Percentiles rank a stretch among this genome's conserved stretches.
These are phyloP conservation scores for Podargus strigoides DNA, from an alignment of 2,797 vertebrate genomes.

Conservation along the genomic window DNA sequence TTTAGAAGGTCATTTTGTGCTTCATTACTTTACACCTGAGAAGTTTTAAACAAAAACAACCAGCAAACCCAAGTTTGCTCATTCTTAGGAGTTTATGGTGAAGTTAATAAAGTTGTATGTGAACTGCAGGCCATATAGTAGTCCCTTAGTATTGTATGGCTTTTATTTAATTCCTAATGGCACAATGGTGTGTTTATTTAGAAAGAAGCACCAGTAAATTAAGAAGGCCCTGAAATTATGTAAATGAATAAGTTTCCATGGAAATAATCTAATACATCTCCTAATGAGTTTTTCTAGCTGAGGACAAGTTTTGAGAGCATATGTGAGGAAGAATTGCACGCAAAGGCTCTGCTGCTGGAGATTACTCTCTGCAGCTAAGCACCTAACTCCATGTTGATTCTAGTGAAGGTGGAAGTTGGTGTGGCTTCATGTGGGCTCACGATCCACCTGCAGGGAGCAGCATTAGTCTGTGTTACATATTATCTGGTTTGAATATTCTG, in stretches of 20 bases:
- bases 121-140: background rate
- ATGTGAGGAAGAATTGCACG: background rate
- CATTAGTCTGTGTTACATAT: background rate
- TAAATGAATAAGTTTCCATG: background rate
- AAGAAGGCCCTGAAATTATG: background rate
- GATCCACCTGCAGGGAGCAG: constrained; percentile 50
- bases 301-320: background rate
- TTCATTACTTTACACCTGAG: background rate
- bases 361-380: background rate
- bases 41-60: background rate
- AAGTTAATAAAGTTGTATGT: background rate
- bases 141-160: background rate
- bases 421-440: background rate
- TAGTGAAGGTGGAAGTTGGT: background rate
- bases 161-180: background rate
- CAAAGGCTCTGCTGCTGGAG: accelerated
- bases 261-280: background rate
- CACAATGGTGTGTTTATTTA: background rate
- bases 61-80: background rate
- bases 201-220: background rate
- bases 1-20: background rate
- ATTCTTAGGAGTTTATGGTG: background rate
- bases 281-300: background rate
- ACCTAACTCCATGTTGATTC: background rate
- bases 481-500: background rate